Evolutionary conservation across 2,113 vertebrate species (phyloP).

Genomic region (Prinia subflava): DNA sequence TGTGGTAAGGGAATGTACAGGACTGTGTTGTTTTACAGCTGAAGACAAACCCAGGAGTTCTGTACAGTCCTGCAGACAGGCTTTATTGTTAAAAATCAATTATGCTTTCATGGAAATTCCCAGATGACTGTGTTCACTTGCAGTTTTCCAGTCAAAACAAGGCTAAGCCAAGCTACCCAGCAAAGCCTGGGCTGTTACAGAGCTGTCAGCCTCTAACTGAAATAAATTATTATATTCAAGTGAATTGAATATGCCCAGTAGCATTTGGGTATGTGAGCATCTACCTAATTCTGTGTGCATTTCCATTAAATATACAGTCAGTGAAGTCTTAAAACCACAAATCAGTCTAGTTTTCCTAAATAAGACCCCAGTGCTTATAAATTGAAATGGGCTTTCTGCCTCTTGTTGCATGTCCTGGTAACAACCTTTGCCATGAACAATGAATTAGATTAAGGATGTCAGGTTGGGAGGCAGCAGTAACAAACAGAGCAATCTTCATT

Average conservation of each 20-base stretch:
- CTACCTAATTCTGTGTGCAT: background rate
- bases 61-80: constrained; percentile 12
- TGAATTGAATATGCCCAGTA: background rate
- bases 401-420: background rate
- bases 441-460: background rate
- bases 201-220: background rate
- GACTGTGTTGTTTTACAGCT: background rate
- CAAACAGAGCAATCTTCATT: background rate
- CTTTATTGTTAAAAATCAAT: constrained; percentile 43
- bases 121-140: background rate
- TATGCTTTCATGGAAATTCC: constrained; percentile 48
- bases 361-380: background rate
- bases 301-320: background rate
- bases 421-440: background rate
- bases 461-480: background rate
- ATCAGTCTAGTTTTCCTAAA: background rate
- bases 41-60: constrained; percentile 2
- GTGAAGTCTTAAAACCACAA: background rate
- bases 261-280: background rate
- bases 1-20: background rate
- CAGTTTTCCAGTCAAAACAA: constrained; percentile 15
- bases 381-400: background rate
- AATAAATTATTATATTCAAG: background rate
- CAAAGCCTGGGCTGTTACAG: background rate
- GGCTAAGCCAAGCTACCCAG: background rate